Conservation (phyloP, 2,113 vertebrate genomes). For the Thunnus maccoyii region DNA sequence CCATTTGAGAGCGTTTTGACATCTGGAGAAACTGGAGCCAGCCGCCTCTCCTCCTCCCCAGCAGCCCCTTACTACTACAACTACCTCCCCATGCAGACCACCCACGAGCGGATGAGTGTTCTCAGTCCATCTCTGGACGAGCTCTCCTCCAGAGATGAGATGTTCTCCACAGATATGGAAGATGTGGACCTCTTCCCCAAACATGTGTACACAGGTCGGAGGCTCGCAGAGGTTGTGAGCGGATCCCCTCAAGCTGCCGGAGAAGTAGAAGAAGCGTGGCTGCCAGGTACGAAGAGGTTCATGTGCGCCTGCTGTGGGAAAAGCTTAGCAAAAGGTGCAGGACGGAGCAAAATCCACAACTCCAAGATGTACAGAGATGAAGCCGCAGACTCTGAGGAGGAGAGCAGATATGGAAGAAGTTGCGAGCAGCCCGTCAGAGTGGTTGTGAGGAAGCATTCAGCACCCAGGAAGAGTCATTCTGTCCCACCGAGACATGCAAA, state of each 20-base stretch:
- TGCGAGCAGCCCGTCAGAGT: constrained; percentile 60
- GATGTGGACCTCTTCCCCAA: constrained; percentile 80
- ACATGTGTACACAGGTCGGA: constrained; percentile 59
- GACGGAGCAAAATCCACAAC: constrained; percentile 52
- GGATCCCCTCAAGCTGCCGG: not conserved
- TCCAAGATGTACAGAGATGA: constrained; percentile 60
- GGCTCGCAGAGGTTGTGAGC: not conserved
- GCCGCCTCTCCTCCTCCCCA: constrained; percentile 50
- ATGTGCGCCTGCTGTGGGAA: constrained; percentile 82
- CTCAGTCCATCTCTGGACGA: constrained; percentile 85
- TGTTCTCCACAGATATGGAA: constrained; percentile 85
- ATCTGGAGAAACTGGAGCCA: constrained; percentile 42
- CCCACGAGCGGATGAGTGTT: constrained; percentile 83
- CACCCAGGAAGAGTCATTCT: constrained; percentile 61
- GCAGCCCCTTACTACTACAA: constrained; percentile 74
- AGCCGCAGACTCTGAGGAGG: constrained; percentile 76
- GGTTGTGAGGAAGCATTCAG: constrained; percentile 64
- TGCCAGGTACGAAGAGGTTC: constrained; percentile 53
- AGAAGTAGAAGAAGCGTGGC: constrained; percentile 50
- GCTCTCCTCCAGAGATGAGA: constrained; percentile 85
- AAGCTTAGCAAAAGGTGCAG: constrained; percentile 51
- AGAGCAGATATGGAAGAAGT: constrained; percentile 42
- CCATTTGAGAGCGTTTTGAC: constrained; percentile 69
- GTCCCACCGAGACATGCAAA: constrained; percentile 55
- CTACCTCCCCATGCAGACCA: constrained; percentile 75